phyloP scores from a whole-genome alignment of 2,113 vertebrate genomes.

The Nanorana parkeri region DNA sequence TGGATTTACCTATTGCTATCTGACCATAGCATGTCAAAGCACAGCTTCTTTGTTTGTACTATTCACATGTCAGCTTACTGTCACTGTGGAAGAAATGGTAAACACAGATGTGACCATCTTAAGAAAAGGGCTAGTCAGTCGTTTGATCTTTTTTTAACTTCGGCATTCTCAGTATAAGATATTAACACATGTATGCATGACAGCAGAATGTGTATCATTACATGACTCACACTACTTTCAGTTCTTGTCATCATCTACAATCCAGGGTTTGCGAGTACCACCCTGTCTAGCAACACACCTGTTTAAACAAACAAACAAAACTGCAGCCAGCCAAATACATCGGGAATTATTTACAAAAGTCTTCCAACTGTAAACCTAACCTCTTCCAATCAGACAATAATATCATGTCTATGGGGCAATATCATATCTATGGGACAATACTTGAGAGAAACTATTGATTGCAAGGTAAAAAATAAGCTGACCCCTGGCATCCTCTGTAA shows the following conservation, averaged over 20 bases:
- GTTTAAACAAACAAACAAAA: conserved; percentile 46
- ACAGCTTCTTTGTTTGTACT: conserved; percentile 35
- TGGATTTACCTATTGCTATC: conserved; percentile 28
- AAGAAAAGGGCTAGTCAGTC: conserved; percentile 47
- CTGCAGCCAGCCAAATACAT: background rate
- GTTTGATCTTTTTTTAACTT: conserved; percentile 54
- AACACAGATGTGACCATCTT: conserved; percentile 53
- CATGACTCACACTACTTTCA: conserved; percentile 48
- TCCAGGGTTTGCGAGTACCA: conserved; percentile 30
- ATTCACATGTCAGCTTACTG: conserved; percentile 55
- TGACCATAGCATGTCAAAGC: conserved; percentile 43
- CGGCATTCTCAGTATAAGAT: conserved; percentile 41
- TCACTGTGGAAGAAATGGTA: conserved; percentile 42
- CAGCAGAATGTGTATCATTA: conserved; percentile 52
- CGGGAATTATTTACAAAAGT: background rate
- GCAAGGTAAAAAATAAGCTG: too few relatives aligned
- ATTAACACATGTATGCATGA: conserved; percentile 53
- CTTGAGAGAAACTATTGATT: too few relatives aligned
- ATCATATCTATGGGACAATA: too few relatives aligned
- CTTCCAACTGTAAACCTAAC: too few relatives aligned
- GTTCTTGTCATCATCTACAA: conserved; percentile 50
- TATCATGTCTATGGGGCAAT: too few relatives aligned
- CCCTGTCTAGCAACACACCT: conserved; percentile 49
- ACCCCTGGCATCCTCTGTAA: too few relatives aligned
- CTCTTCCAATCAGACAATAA: too few relatives aligned